These are phyloP conservation scores for Drosophila subsilvestris DNA, from an alignment of 2,888 invertebrate genomes.

Conservation along the genomic window DNA sequence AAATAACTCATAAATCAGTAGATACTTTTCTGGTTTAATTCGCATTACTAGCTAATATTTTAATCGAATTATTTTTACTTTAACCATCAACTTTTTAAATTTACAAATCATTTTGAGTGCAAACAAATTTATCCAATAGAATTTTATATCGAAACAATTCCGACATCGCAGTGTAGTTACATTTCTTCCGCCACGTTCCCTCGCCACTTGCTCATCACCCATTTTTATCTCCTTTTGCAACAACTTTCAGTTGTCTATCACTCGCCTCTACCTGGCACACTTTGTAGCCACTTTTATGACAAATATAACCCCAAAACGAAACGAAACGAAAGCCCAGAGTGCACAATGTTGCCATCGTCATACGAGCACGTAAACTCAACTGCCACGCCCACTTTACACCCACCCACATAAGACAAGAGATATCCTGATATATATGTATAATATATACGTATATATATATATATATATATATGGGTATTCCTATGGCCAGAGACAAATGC, in stretches of 20 bases:
- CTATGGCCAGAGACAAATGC: conserved; percentile 58
- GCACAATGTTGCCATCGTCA: conserved; percentile 55
- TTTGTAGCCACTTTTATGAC: conserved; percentile 79
- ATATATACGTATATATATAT: background rate
- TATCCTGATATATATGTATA: background rate
- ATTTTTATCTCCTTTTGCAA: conserved; percentile 2
- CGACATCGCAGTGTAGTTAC: conserved; percentile 1
- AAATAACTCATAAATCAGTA: background rate
- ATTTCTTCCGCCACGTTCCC: background rate
- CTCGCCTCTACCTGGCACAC: conserved; percentile 53
- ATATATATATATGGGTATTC: background rate
- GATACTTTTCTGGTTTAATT: background rate
- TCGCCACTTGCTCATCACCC: background rate
- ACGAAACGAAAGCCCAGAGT: conserved; percentile 11
- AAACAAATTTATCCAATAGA: background rate
- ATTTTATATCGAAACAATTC: conserved; percentile 1
- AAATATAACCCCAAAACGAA: conserved; percentile 51
- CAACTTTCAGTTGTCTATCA: conserved; percentile 35
- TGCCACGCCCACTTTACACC: conserved; percentile 31
- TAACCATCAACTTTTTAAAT: too few relatives aligned
- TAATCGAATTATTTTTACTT: too few relatives aligned
- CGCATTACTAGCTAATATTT: too few relatives aligned
- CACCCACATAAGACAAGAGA: conserved; percentile 20
- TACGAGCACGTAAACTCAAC: conserved; percentile 40
- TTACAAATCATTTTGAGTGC: too few relatives aligned